phyloP scores from a whole-genome alignment of 1,140 invertebrate species.

The Babylonia areolata region DNA sequence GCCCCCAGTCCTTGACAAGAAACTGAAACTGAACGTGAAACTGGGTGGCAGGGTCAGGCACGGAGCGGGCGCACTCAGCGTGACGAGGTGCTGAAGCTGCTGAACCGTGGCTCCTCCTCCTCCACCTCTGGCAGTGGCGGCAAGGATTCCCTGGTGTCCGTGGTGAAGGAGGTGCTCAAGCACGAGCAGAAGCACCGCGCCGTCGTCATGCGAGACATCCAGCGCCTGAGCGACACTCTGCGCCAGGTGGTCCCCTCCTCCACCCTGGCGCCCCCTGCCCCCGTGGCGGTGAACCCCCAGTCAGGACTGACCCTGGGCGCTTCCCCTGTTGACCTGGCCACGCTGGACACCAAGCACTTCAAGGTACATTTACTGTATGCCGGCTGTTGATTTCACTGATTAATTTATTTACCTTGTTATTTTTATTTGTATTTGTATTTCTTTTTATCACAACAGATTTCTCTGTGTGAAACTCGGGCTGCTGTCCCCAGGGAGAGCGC shows the following conservation, averaged over 20 bases:
- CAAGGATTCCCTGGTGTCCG: constrained; percentile 18
- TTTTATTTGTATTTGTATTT: too few relatives aligned
- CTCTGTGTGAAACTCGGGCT: too few relatives aligned
- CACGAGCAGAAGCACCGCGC: constrained; percentile 36
- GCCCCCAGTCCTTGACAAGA: too few relatives aligned
- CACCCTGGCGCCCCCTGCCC: background rate
- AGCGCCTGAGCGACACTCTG: constrained; percentile 6
- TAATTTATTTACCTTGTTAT: too few relatives aligned
- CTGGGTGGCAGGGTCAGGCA: background rate
- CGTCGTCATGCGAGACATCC: constrained; percentile 32
- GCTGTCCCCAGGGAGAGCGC: too few relatives aligned
- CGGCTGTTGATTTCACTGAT: too few relatives aligned
- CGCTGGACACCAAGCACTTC: constrained; percentile 36
- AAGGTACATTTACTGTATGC: too few relatives aligned
- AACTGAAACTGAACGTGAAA: too few relatives aligned
- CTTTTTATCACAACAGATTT: too few relatives aligned
- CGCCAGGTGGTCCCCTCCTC: background rate
- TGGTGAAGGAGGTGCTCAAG: constrained; percentile 29
- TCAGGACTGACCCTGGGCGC: background rate
- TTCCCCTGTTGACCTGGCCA: background rate
- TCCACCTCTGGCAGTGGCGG: background rate
- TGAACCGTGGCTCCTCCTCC: too few relatives aligned
- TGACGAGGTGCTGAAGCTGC: constrained; percentile 20
- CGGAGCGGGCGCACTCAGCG: background rate
- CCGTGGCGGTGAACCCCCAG: too few relatives aligned